phyloP scores from a whole-genome alignment of 2,888 invertebrate species.

The Eretmocerus hayati region DNA sequence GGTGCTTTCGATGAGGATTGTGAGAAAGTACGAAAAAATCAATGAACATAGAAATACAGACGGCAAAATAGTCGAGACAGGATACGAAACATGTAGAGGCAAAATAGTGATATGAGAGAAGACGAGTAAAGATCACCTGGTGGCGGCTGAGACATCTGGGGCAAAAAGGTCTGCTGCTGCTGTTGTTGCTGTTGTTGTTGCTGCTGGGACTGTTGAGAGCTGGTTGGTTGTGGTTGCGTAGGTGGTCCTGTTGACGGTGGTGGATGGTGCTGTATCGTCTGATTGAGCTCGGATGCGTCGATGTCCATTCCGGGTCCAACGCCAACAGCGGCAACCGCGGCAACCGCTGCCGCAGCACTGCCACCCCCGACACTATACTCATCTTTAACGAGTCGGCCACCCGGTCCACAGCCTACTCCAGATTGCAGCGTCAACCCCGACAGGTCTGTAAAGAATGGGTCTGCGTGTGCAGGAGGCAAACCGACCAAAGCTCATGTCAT shows the following conservation, averaged over 20 bases:
- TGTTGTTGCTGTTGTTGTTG: too few relatives aligned
- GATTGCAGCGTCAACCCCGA: slow-evolving; percentile 86
- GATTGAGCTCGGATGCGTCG: slow-evolving; percentile 54
- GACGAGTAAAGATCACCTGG: too few relatives aligned
- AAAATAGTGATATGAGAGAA: too few relatives aligned
- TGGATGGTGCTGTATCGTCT: slow-evolving; percentile 67
- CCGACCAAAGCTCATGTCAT: slow-evolving; percentile 10
- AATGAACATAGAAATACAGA: too few relatives aligned
- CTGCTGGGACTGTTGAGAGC: slow-evolving; percentile 50
- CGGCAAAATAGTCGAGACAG: too few relatives aligned
- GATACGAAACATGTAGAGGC: too few relatives aligned
- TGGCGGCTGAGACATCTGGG: too few relatives aligned
- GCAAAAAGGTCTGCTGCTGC: too few relatives aligned
- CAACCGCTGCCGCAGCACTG: slow-evolving; percentile 47
- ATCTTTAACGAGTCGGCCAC: slow-evolving; percentile 82
- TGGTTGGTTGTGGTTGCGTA: slow-evolving; percentile 26
- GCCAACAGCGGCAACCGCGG: slow-evolving; percentile 48
- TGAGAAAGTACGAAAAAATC: too few relatives aligned
- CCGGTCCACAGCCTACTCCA: slow-evolving; percentile 51
- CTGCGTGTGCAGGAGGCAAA: slow-evolving; percentile 35
- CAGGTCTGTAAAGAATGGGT: slow-evolving; percentile 61
- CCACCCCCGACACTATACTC: slow-evolving; percentile 77
- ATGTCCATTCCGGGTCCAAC: slow-evolving; percentile 53
- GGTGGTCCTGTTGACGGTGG: slow-evolving; percentile 42
- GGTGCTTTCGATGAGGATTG: too few relatives aligned